These are phyloP conservation scores for Camponotus vicinus DNA, from an alignment of 1,140 invertebrate genomes.

Conservation along the genomic window DNA sequence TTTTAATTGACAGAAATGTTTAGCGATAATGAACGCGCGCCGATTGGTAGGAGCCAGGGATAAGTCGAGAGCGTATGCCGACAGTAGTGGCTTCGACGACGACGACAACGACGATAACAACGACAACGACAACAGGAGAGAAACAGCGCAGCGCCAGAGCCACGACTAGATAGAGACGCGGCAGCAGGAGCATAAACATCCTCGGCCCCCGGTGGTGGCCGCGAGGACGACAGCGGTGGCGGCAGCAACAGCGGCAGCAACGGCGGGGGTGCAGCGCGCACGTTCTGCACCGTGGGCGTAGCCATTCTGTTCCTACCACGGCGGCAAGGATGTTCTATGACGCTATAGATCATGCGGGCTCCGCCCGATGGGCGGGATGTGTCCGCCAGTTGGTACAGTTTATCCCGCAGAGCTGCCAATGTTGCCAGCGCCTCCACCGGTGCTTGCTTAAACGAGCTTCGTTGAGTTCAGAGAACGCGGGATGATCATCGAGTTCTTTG, in stretches of 20 bases:
- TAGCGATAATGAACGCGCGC: conserved; percentile 83
- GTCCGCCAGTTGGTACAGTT: conserved; percentile 72
- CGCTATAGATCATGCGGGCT: conserved; percentile 85
- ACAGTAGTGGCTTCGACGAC: conserved; percentile 66
- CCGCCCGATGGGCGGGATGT: conserved; percentile 78
- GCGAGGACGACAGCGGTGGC: background rate
- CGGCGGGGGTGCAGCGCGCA: conserved; percentile 74
- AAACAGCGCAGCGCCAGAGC: conserved; percentile 73
- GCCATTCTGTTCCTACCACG: conserved; percentile 74
- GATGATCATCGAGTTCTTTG: conserved; percentile 7
- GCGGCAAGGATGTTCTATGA: conserved; percentile 84
- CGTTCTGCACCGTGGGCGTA: conserved; percentile 79
- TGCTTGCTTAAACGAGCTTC: conserved; percentile 70
- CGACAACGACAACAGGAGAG: conserved; percentile 65
- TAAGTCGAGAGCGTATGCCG: conserved; percentile 72
- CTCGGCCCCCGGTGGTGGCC: conserved; percentile 46
- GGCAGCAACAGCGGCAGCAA: conserved; percentile 38
- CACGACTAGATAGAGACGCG: conserved; percentile 84
- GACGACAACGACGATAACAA: conserved; percentile 12
- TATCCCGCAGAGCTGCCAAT: conserved; percentile 57
- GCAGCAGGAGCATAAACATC: conserved; percentile 83
- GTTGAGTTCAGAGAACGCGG: conserved; percentile 28
- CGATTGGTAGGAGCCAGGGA: conserved; percentile 68
- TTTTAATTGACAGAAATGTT: conserved; percentile 86
- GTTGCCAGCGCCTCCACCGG: conserved; percentile 70